Evolutionary conservation across 2,888 invertebrate species (phyloP).

Genomic region (Cheilosia pagana): DNA sequence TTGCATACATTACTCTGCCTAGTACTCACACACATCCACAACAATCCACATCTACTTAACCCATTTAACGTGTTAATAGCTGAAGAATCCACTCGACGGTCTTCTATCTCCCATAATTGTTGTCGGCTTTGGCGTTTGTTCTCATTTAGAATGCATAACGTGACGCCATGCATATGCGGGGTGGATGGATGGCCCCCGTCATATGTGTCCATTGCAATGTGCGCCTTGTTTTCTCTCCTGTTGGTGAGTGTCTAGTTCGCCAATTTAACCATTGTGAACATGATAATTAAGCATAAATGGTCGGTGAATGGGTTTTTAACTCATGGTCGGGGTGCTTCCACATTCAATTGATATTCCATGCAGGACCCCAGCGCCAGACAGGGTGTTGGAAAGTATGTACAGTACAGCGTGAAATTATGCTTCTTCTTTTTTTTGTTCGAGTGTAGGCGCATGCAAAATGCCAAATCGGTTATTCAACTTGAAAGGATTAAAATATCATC

Average conservation of each 20-base stretch:
- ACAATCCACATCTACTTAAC: constrained; percentile 56
- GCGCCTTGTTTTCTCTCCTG: constrained; percentile 8
- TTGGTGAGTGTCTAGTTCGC: constrained; percentile 60
- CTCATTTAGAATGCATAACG: constrained; percentile 72
- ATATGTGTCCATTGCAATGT: constrained; percentile 30
- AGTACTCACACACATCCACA: not conserved
- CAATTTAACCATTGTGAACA: constrained; percentile 72
- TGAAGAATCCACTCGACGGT: constrained; percentile 48
- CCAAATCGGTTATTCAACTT: constrained; percentile 73
- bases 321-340: constrained; percentile 44
- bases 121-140: constrained; percentile 73
- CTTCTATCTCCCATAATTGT: constrained; percentile 50
- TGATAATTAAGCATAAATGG: constrained; percentile 74
- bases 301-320: constrained; percentile 50
- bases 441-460: constrained; percentile 21
- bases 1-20: not conserved
- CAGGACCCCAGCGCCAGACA: constrained; percentile 32
- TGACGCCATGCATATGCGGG: constrained; percentile 52
- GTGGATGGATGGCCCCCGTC: constrained; percentile 19
- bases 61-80: constrained; percentile 72
- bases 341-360: constrained; percentile 67
- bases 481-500: constrained; percentile 53
- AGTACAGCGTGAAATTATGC: not conserved
- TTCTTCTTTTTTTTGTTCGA: not conserved
- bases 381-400: constrained; percentile 35